Evolutionary conservation across 2,113 vertebrate genomes (phyloP).

Genomic region (Rhegmatorhina hoffmannsi): DNA sequence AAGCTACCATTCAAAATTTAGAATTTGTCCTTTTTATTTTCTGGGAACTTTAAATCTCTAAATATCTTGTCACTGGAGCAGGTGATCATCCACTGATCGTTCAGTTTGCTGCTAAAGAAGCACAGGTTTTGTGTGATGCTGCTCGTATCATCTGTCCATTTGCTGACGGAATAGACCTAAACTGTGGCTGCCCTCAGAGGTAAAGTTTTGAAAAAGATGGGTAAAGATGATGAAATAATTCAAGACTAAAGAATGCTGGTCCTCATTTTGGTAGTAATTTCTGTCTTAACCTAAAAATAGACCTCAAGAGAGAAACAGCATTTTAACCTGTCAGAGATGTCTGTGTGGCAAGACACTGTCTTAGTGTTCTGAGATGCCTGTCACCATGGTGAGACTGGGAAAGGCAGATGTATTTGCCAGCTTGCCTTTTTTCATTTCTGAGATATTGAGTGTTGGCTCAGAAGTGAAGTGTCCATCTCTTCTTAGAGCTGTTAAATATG

Average conservation of each 20-base stretch:
- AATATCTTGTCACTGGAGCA: slow-evolving; percentile 63
- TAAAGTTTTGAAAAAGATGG: slow-evolving; percentile 64
- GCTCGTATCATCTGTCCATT: slow-evolving; percentile 86
- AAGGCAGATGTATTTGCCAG: not conserved
- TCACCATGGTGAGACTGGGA: not conserved
- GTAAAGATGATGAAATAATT: slow-evolving; percentile 21
- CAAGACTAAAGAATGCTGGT: not conserved
- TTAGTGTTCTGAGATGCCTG: not conserved
- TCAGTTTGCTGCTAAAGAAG: slow-evolving; percentile 94
- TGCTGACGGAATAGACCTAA: slow-evolving; percentile 93
- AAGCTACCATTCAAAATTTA: not conserved
- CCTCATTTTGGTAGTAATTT: not conserved
- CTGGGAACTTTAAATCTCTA: not conserved
- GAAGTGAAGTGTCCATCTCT: not conserved
- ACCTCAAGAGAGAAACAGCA: not conserved
- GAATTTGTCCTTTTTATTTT: not conserved
- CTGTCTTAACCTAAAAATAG: not conserved
- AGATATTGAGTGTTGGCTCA: not conserved
- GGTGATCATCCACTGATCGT: slow-evolving; percentile 93
- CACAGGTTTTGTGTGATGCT: slow-evolving; percentile 90
- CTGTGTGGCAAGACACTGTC: not conserved
- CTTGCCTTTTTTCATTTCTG: not conserved
- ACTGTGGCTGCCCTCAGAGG: slow-evolving; percentile 98
- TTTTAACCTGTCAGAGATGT: slow-evolving; percentile 25
- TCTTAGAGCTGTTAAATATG: not conserved